These are phyloP conservation scores for Drosophila willistoni DNA, from an alignment of 1,140 invertebrate species.

Conservation along the genomic window DNA sequence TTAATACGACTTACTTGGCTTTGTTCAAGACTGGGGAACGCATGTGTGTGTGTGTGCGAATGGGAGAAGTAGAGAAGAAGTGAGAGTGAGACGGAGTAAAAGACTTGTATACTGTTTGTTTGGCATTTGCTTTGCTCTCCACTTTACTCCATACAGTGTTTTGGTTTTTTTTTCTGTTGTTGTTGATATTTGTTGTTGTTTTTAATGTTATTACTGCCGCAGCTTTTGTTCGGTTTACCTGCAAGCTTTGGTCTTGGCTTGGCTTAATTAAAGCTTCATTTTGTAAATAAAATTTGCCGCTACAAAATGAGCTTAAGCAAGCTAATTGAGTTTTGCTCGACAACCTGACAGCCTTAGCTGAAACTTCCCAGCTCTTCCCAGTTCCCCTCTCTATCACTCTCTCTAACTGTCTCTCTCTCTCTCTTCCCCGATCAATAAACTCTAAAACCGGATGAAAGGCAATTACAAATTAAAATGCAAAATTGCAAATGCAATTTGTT, in stretches of 20 bases:
- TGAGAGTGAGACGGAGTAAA: background rate
- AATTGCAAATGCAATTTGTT: constrained; percentile 22
- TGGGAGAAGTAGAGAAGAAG: background rate
- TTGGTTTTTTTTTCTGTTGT: constrained; percentile 38
- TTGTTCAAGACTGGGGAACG: constrained; percentile 42
- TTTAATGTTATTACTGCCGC: constrained; percentile 57
- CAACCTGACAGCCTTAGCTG: constrained; percentile 15
- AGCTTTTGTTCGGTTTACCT: constrained; percentile 54
- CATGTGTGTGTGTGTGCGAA: constrained; percentile 41
- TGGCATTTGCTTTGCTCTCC: constrained; percentile 65
- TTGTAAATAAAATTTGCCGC: constrained; percentile 64
- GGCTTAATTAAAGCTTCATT: constrained; percentile 76
- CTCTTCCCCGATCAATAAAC: constrained; percentile 49
- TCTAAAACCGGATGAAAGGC: constrained; percentile 42
- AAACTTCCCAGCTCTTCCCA: constrained; percentile 3
- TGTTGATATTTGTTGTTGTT: constrained; percentile 12
- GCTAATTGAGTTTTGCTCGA: constrained; percentile 60
- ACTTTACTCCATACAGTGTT: constrained; percentile 27
- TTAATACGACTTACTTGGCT: constrained; percentile 81
- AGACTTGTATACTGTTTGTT: constrained; percentile 54
- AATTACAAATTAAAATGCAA: constrained; percentile 39
- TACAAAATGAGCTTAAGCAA: constrained; percentile 68
- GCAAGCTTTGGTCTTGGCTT: constrained; percentile 47
- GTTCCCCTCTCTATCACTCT: background rate
- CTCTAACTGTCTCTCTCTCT: background rate